A percentile compares a stretch with the other conserved stretches of the same genome.
Evolutionary conservation across 2,797 vertebrate species (phyloP).

Genomic region (Pagetopsis macropterus): DNA sequence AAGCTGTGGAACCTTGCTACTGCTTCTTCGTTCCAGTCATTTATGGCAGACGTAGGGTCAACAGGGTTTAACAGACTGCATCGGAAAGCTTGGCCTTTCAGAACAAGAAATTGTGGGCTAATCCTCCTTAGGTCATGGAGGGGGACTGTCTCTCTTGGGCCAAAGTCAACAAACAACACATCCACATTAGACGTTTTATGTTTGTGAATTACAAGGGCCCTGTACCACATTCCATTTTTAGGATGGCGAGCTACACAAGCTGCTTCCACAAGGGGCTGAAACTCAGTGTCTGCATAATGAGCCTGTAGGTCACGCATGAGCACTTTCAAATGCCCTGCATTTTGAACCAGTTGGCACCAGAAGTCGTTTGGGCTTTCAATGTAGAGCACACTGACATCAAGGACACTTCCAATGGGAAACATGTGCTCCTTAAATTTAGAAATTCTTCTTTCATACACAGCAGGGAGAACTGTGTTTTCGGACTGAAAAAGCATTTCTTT

Average conservation of each 20-base stretch:
- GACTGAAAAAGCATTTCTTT: slow-evolving; percentile 22
- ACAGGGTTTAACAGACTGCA: slow-evolving; percentile 93
- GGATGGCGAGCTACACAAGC: slow-evolving; percentile 89
- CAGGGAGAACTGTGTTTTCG: slow-evolving; percentile 15
- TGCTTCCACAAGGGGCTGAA: slow-evolving; percentile 67
- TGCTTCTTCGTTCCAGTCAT: slow-evolving; percentile 86
- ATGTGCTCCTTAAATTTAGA: slow-evolving; percentile 79
- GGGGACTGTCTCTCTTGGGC: slow-evolving; percentile 84
- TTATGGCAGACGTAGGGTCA: slow-evolving; percentile 79
- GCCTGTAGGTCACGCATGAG: slow-evolving; percentile 90
- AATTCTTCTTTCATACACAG: slow-evolving; percentile 39
- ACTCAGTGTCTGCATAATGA: slow-evolving; percentile 81
- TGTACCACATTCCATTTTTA: slow-evolving; percentile 88
- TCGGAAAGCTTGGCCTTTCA: slow-evolving; percentile 91
- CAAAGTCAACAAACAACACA: slow-evolving; percentile 92
- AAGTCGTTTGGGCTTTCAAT: slow-evolving; percentile 89
- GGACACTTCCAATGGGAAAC: slow-evolving; percentile 88
- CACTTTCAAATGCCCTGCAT: slow-evolving; percentile 72
- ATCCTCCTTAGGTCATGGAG: slow-evolving; percentile 84
- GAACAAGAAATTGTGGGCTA: slow-evolving; percentile 81
- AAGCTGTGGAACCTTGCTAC: slow-evolving; percentile 85
- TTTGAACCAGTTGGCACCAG: slow-evolving; percentile 90
- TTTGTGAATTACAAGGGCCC: slow-evolving; percentile 86
- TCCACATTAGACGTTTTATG: slow-evolving; percentile 77
- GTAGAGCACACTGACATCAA: slow-evolving; percentile 88